phyloP scores from a whole-genome alignment of 2,888 invertebrate genomes.

The Galerucella pusilla region DNA sequence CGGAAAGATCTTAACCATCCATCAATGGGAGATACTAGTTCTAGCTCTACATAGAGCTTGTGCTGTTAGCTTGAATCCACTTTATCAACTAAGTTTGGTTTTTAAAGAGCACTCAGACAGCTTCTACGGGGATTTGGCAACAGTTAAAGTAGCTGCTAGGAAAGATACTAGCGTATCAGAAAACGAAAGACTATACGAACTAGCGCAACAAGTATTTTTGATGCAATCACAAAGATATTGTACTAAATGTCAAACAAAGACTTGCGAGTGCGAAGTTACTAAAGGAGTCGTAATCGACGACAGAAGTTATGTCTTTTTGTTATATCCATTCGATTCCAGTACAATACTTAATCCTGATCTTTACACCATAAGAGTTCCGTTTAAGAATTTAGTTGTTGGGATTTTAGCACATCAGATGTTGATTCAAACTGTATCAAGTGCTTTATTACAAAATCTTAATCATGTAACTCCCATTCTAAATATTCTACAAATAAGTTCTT shows the following conservation, averaged over 20 bases:
- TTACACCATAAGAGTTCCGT: conserved; percentile 86
- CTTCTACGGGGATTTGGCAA: conserved; percentile 92
- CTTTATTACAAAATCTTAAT: conserved; percentile 76
- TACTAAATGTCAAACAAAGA: conserved; percentile 60
- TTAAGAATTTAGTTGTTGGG: conserved; percentile 88
- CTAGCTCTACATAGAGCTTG: conserved; percentile 86
- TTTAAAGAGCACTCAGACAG: conserved; percentile 93
- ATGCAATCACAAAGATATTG: conserved; percentile 66
- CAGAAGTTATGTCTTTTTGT: conserved; percentile 87
- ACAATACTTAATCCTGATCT: conserved; percentile 79
- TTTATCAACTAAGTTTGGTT: conserved; percentile 89
- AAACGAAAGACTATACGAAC: conserved; percentile 84
- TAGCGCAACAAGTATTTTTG: conserved; percentile 90
- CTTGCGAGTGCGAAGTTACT: conserved; percentile 63
- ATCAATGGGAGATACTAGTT: conserved; percentile 89
- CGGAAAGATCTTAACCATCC: conserved; percentile 81
- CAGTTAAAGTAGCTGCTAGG: conserved; percentile 93
- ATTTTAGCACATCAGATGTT: conserved; percentile 92
- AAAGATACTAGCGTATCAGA: conserved; percentile 88
- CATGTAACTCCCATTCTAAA: conserved; percentile 64
- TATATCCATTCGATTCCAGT: conserved; percentile 81
- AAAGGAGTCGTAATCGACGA: conserved; percentile 76
- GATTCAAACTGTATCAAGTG: conserved; percentile 88
- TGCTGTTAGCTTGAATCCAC: conserved; percentile 85
- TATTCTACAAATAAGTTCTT: conserved; percentile 63